Percentiles rank a stretch among this genome's conserved stretches.
These are phyloP conservation scores for Notolabrus celidotus DNA, from an alignment of 2,797 vertebrate genomes.

Conservation along the genomic window DNA sequence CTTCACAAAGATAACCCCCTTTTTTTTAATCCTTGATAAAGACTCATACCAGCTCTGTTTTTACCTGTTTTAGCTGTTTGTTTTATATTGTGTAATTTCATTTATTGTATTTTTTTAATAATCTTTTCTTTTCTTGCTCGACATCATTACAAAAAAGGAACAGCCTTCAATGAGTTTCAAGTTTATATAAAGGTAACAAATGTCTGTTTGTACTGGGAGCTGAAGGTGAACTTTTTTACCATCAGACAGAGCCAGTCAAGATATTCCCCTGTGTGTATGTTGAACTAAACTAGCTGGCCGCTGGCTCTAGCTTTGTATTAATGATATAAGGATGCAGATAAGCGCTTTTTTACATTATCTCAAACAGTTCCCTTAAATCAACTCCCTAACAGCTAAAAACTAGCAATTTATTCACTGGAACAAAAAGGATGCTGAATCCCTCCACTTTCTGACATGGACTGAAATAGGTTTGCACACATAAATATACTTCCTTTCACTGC, in stretches of 20 bases:
- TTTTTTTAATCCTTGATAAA: no score
- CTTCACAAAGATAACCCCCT: no score
- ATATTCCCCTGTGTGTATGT: neutral
- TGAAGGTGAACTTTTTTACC: neutral
- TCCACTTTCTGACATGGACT: constrained; percentile 40
- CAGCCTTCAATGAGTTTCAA: no score
- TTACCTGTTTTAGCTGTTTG: no score
- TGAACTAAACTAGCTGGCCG: neutral
- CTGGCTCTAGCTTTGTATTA: constrained; percentile 3
- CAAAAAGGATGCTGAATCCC: constrained; percentile 39
- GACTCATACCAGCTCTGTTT: no score
- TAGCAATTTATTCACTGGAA: constrained; percentile 33
- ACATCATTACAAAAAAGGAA: no score
- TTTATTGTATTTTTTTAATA: no score
- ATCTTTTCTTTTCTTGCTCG: no score
- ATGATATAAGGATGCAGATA: constrained; percentile 3
- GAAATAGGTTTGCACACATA: constrained; percentile 45
- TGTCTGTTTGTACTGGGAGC: neutral
- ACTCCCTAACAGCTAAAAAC: constrained; percentile 5
- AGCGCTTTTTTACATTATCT: constrained; percentile 20
- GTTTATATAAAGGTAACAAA: no score
- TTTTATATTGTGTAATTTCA: no score
- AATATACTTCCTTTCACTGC: constrained; percentile 43
- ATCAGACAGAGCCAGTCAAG: neutral
- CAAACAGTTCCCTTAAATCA: constrained; percentile 31